These are phyloP conservation scores for Pachydiplax longipennis DNA, from an alignment of 2,888 invertebrate genomes.

Conservation along the genomic window DNA sequence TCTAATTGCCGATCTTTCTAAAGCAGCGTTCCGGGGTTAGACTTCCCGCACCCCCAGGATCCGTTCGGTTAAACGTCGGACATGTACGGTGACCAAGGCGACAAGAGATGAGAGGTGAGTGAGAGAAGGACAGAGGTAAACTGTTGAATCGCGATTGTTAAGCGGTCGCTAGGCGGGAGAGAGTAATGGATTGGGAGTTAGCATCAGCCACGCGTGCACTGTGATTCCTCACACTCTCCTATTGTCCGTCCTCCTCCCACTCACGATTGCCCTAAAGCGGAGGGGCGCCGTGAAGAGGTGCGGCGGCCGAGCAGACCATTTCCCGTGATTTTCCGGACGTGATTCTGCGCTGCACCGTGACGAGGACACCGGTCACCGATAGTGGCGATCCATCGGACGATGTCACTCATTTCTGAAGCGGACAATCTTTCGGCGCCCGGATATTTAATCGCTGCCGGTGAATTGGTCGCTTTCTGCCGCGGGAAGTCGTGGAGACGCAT, in stretches of 20 bases:
- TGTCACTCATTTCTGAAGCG: no score
- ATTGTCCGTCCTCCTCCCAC: neutral
- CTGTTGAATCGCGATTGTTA: neutral
- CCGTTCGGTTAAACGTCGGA: no score
- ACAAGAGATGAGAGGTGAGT: no score
- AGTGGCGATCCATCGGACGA: neutral
- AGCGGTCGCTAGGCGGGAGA: neutral
- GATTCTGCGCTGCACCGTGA: neutral
- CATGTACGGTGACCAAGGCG: no score
- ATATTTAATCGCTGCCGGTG: neutral
- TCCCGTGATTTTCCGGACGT: no score
- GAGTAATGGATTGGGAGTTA: neutral
- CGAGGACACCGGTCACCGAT: neutral
- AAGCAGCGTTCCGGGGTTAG: no score
- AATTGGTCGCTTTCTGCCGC: neutral
- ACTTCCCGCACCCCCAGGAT: no score
- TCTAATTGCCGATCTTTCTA: no score
- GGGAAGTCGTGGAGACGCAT: neutral
- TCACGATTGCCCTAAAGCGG: neutral
- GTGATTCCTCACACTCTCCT: neutral
- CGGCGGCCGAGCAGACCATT: no score
- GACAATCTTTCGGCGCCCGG: no score
- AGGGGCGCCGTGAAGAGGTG: neutral
- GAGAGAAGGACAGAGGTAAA: neutral
- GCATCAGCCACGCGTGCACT: neutral